These are phyloP conservation scores for Phylloscopus whistleri DNA, from an alignment of 2,113 vertebrate species.

Conservation along the genomic window DNA sequence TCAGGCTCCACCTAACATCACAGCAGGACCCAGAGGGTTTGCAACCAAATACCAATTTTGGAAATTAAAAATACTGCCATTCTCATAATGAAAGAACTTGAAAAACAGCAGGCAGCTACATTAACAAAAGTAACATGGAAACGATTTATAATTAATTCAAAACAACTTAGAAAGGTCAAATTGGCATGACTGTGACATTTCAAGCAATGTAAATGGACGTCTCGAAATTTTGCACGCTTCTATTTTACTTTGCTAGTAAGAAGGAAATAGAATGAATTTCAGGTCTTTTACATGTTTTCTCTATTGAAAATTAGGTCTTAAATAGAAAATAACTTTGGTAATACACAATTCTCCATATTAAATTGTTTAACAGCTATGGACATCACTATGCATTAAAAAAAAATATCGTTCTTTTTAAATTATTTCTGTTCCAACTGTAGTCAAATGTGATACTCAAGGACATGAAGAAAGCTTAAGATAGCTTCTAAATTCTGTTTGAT, in stretches of 20 bases:
- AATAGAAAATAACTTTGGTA: neutral
- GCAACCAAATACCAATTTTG: neutral
- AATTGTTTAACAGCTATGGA: neutral
- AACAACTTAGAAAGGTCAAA: conserved; percentile 6
- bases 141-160: neutral
- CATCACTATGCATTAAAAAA: neutral
- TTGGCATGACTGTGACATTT: neutral
- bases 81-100: neutral
- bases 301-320: neutral
- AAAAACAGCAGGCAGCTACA: conserved; percentile 1
- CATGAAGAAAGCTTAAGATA: neutral
- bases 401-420: neutral
- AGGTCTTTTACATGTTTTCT: neutral
- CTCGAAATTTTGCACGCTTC: neutral
- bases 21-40: neutral
- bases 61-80: neutral
- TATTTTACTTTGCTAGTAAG: neutral
- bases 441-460: neutral
- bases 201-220: neutral
- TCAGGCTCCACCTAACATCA: conserved; percentile 30
- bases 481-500: neutral
- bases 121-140: neutral
- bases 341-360: neutral
- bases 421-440: neutral
- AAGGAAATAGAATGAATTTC: neutral